Evolutionary conservation across 1,140 invertebrate species (phyloP).

Genomic region (Drosophila aff.): DNA sequence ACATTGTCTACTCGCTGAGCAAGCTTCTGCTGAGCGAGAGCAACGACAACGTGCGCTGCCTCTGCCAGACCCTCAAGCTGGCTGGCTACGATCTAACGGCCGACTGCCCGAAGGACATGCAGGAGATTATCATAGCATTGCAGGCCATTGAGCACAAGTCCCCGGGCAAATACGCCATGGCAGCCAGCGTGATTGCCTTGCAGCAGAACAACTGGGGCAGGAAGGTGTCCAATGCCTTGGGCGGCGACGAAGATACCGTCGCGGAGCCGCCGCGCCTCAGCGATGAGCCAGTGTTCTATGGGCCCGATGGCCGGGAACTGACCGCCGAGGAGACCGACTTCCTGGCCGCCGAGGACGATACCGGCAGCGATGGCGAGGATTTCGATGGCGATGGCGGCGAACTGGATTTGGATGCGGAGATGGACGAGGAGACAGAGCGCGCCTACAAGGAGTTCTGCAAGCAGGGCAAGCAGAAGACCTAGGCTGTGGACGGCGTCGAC

Average conservation of each 20-base stretch:
- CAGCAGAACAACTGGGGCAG: slow-evolving; percentile 84
- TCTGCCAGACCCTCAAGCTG: slow-evolving; percentile 86
- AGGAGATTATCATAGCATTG: slow-evolving; percentile 65
- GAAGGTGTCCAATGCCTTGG: slow-evolving; percentile 71
- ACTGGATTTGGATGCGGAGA: slow-evolving; percentile 86
- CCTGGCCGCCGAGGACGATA: slow-evolving; percentile 70
- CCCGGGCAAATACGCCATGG: slow-evolving; percentile 77
- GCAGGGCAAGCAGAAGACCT: slow-evolving; percentile 62
- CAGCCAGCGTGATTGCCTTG: slow-evolving; percentile 76
- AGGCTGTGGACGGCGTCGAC: slow-evolving; percentile 35
- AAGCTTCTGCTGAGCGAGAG: slow-evolving; percentile 64
- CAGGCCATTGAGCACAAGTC: slow-evolving; percentile 60
- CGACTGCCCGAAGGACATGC: slow-evolving; percentile 76
- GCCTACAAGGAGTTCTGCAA: slow-evolving; percentile 86
- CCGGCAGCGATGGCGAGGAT: slow-evolving; percentile 76
- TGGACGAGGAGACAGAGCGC: slow-evolving; percentile 86
- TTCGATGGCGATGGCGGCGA: slow-evolving; percentile 84
- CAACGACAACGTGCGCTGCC: slow-evolving; percentile 86
- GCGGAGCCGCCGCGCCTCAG: slow-evolving; percentile 69
- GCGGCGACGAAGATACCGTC: slow-evolving; percentile 68
- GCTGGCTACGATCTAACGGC: slow-evolving; percentile 81
- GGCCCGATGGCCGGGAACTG: slow-evolving; percentile 85
- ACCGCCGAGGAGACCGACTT: slow-evolving; percentile 86
- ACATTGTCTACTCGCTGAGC: slow-evolving; percentile 75
- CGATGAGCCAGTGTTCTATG: slow-evolving; percentile 85